phyloP scores from a whole-genome alignment of 1,140 invertebrate species.

The Goniozus legneri region DNA sequence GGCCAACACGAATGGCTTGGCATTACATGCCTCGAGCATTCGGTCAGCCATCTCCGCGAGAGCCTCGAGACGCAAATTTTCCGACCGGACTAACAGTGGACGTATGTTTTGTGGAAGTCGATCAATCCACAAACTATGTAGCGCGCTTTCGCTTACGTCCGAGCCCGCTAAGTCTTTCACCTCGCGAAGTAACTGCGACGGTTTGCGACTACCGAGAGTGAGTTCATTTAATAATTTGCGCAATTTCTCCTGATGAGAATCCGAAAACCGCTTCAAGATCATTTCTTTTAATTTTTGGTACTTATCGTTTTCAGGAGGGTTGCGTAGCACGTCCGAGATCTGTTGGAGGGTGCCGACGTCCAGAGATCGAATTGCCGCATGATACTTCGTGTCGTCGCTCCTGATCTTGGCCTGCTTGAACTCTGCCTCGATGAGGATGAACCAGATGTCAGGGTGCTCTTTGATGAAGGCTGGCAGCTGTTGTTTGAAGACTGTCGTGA shows the following conservation, averaged over 20 bases:
- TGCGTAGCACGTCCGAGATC: neutral
- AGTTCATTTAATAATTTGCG: neutral
- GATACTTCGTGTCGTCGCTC: neutral
- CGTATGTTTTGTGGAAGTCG: conserved; percentile 14
- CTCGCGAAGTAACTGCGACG: conserved; percentile 31
- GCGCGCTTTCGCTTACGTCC: conserved; percentile 2
- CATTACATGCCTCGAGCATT: neutral
- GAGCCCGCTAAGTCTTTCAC: conserved; percentile 14
- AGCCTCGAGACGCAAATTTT: neutral
- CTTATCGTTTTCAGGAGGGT: neutral
- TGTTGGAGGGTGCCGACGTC: neutral
- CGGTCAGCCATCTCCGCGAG: conserved; percentile 1
- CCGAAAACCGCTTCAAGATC: neutral
- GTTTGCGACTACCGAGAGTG: conserved; percentile 27
- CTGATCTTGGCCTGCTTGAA: neutral
- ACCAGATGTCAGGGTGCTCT: neutral
- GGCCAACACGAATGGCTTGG: neutral
- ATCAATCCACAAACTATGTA: conserved; percentile 18
- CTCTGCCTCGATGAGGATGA: neutral
- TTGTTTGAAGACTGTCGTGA: neutral
- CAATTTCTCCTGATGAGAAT: neutral
- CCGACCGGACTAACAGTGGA: neutral
- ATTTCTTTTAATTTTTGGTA: neutral
- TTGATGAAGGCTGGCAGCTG: neutral
- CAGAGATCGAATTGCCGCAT: neutral